Evolutionary conservation across 2,888 invertebrate species (phyloP).

Genomic region (Nomada ruficornis): DNA sequence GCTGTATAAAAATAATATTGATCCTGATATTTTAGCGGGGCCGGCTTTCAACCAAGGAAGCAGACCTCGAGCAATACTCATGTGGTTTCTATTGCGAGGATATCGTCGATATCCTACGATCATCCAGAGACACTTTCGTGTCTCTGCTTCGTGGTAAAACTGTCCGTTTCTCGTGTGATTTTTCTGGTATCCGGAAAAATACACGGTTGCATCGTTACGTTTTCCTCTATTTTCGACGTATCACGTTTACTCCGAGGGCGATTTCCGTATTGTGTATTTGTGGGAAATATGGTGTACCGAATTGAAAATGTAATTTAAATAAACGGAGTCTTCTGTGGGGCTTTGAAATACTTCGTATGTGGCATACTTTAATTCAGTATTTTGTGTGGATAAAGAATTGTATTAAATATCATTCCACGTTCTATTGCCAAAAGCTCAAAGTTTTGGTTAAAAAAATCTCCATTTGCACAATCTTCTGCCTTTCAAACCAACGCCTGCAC

Average conservation of each 20-base stretch:
- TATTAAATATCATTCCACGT: no score
- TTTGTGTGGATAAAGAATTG: no score
- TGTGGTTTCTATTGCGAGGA: conserved; percentile 58
- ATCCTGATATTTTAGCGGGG: conserved; percentile 48
- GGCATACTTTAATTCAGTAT: no score
- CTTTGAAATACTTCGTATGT: no score
- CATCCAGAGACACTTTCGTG: conserved; percentile 43
- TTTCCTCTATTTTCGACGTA: not conserved
- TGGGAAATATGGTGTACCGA: no score
- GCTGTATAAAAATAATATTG: conserved; percentile 65
- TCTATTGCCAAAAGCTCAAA: no score
- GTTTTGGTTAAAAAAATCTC: not conserved
- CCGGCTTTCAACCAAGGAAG: conserved; percentile 25
- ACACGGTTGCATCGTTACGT: not conserved
- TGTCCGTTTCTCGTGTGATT: conserved; percentile 21
- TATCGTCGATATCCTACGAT: conserved; percentile 63
- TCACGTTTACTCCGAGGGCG: no score
- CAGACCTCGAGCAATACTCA: conserved; percentile 39
- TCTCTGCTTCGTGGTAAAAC: conserved; percentile 31
- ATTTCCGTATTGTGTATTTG: no score
- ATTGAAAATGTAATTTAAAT: no score
- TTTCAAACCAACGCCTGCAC: not conserved
- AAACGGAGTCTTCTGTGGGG: no score
- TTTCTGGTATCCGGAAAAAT: conserved; percentile 16
- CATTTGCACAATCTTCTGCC: not conserved